phyloP scores from a whole-genome alignment of 2,113 vertebrate genomes.

The Calypte anna region DNA sequence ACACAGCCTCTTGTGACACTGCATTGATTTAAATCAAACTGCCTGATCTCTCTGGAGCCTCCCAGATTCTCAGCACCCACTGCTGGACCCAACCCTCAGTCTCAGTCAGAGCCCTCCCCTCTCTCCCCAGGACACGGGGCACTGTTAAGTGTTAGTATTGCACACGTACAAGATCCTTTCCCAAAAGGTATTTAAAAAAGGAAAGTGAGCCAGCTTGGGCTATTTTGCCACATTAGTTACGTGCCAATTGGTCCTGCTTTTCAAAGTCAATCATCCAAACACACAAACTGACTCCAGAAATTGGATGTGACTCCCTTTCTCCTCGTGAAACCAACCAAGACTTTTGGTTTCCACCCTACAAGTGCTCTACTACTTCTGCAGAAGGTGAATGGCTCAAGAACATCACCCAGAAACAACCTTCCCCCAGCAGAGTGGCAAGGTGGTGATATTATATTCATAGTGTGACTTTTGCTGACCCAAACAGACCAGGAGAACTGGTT shows the following conservation, averaged over 20 bases:
- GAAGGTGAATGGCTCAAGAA: background rate
- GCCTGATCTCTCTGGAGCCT: background rate
- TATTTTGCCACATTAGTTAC: rapidly evolving
- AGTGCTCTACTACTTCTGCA: background rate
- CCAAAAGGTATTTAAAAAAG: background rate
- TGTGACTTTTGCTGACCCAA: background rate
- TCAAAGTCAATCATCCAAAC: background rate
- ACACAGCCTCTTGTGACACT: background rate
- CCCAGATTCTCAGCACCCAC: rapidly evolving
- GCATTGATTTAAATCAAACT: background rate
- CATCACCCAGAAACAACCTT: background rate
- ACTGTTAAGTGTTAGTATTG: background rate
- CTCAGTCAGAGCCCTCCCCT: background rate
- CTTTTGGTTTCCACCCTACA: background rate
- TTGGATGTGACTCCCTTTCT: background rate
- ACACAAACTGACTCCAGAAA: background rate
- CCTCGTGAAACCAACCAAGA: background rate
- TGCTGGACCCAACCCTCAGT: background rate
- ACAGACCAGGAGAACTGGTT: background rate
- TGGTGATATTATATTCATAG: background rate
- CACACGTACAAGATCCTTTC: background rate
- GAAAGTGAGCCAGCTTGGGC: background rate
- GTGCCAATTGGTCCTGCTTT: background rate
- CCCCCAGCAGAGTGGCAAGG: background rate
- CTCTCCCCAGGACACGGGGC: background rate